Conservation (phyloP, 2,113 vertebrate genomes). For the Perca flavescens region DNA sequence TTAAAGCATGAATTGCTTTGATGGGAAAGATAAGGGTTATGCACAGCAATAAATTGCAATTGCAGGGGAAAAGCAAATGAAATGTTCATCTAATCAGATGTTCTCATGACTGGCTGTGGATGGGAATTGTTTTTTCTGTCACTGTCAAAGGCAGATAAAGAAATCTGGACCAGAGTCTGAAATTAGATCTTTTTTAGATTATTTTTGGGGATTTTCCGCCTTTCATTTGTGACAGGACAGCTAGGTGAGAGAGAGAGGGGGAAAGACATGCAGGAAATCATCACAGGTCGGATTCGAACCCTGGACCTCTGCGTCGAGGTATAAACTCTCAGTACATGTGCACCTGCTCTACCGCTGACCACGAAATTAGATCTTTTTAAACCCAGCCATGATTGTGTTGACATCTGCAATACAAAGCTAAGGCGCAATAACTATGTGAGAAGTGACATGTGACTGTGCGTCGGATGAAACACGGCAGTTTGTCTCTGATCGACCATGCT, state of each 20-base stretch:
- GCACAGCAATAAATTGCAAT: background rate
- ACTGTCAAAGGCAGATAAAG: background rate
- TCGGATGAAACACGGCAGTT: background rate
- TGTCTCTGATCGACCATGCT: background rate
- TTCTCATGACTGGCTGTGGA: background rate
- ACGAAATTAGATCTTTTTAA: background rate
- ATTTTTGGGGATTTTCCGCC: too few species aligned
- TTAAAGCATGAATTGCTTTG: constrained; percentile 1
- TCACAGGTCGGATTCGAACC: too few species aligned
- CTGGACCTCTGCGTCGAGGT: too few species aligned
- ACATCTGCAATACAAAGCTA: background rate
- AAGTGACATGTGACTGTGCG: background rate
- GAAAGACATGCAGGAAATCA: too few species aligned
- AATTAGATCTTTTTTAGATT: background rate
- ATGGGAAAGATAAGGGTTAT: background rate
- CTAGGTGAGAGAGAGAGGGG: too few species aligned
- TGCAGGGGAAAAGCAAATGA: background rate
- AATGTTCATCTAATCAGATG: background rate
- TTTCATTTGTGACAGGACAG: too few species aligned
- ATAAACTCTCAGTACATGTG: too few species aligned
- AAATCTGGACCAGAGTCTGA: background rate
- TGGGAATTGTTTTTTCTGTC: background rate
- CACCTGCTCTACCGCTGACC: too few species aligned
- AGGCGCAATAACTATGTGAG: background rate
- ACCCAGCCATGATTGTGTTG: constrained; percentile 3